Evolutionary conservation across 1,140 invertebrate species (phyloP).

Genomic region (Papilio machaon): DNA sequence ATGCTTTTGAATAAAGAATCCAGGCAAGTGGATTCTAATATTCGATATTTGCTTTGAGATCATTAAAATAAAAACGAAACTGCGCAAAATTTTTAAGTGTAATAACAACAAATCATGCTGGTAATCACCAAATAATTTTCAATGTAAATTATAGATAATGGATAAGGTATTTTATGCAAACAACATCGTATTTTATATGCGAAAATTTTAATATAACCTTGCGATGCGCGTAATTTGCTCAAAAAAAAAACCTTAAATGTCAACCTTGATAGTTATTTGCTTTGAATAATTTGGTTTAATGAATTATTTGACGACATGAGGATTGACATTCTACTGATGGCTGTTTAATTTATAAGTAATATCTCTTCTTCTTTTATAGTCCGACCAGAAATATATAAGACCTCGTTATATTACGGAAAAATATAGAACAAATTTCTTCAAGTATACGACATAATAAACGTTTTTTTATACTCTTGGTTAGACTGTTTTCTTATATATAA

Average conservation of each 20-base stretch:
- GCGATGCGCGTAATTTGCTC: not conserved
- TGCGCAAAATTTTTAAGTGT: not conserved
- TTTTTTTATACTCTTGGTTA: too few species aligned
- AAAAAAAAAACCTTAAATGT: constrained; percentile 20
- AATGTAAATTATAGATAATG: constrained; percentile 14
- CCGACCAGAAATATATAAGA: too few species aligned
- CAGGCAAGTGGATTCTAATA: too few species aligned
- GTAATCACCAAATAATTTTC: constrained; percentile 6
- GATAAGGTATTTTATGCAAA: not conserved
- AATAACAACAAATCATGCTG: constrained; percentile 6
- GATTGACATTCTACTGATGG: constrained; percentile 2
- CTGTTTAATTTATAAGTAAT: constrained; percentile 1
- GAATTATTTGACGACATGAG: constrained; percentile 5
- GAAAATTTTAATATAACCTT: constrained; percentile 19
- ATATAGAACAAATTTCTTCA: too few species aligned
- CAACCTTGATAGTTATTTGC: constrained; percentile 24
- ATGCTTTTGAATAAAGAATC: too few species aligned
- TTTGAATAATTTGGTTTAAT: constrained; percentile 15
- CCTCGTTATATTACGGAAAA: too few species aligned
- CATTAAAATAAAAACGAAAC: not conserved
- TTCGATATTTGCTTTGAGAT: not conserved
- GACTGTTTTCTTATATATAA: too few species aligned
- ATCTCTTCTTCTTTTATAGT: not conserved
- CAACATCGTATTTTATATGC: constrained; percentile 16
- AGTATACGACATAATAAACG: too few species aligned